Base-by-base conservation (phyloP, 2,113 vertebrate genomes). In the Forbesichthys papilliferus region DNA sequence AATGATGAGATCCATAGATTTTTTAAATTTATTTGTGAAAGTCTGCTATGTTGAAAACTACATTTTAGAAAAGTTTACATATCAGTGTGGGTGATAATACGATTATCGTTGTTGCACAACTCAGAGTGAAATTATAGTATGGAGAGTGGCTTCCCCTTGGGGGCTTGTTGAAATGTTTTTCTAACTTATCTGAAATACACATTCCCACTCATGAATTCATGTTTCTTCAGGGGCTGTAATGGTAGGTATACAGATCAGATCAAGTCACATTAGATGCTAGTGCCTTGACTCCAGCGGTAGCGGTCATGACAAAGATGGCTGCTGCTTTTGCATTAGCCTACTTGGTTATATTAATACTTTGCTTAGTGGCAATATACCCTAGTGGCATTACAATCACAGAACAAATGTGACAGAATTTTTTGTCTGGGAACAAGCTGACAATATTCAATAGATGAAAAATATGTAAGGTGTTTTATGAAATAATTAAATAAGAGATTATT, bases 281-380 rank as follows among this genome's bases (percentile, higher is more conserved):
- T 48, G 33, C 8, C 0, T 13, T 27, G 52, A 69, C 63, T 34
- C 66, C 16, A 61, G 27, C 55, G 91, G 92, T 92, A 92, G 87
- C 92, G 92, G 93, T 91, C 94, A 94, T 91, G 89, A 92, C 90
- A 92, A 88, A 91, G 91, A 94, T 68, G 42, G 88, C 16, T 68
- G 64, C 52, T 49, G 47, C 59, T 42, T 60, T 49, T 16, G 59
- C 27, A 51, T 55, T 59, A 51, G 36, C 7, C 36, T 42, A 0
- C 34, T 8, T 61, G 11, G 59, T 16, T 34, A 64, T 60, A 1
- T 27, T 27, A 49, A 27, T 11, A 7, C 48, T 36, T 12, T 9
- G 13, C 52, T 14, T 27, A 27, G 27, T 27, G 52, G 52, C 52
- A 54, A 1, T 27, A 27, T 27, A 27, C 13, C 13, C 49, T 13